phyloP scores from a whole-genome alignment of 2,888 invertebrate genomes.

The Cosmia trapezina region DNA sequence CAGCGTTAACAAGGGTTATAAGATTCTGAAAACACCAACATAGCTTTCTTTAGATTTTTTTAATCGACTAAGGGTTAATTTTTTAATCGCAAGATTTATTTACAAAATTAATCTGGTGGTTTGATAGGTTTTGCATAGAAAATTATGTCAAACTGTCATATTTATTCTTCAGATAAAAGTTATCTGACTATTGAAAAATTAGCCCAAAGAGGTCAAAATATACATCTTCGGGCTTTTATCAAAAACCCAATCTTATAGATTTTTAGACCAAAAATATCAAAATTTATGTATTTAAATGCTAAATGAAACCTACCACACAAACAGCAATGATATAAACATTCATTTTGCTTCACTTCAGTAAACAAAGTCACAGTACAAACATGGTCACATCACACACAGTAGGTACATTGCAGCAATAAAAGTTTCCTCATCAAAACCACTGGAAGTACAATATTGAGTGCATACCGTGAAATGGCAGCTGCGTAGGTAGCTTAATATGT shows the following conservation, averaged over 20 bases:
- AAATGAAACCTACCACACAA: slow-evolving; percentile 36
- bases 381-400: slow-evolving; percentile 15
- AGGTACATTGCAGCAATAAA: slow-evolving; percentile 53
- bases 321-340: slow-evolving; percentile 39
- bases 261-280: not conserved
- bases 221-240: too few relatives aligned
- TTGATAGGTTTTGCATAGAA: too few relatives aligned
- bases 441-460: slow-evolving; percentile 56
- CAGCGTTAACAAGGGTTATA: slow-evolving; percentile 20
- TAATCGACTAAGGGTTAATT: too few relatives aligned
- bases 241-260: not conserved
- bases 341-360: slow-evolving; percentile 49
- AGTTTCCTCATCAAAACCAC: slow-evolving; percentile 57
- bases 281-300: not conserved
- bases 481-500: slow-evolving; percentile 1
- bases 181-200: too few relatives aligned
- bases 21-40: slow-evolving; percentile 39
- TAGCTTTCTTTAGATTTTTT: not conserved
- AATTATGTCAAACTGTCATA: too few relatives aligned
- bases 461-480: slow-evolving; percentile 69
- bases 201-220: too few relatives aligned
- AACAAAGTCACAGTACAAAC: slow-evolving; percentile 26
- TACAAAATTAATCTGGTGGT: too few relatives aligned
- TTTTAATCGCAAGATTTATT: too few relatives aligned
- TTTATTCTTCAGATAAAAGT: too few relatives aligned